These are phyloP conservation scores for Telmatochromis sp. DNA, from an alignment of 2,113 vertebrate genomes.

Conservation along the genomic window DNA sequence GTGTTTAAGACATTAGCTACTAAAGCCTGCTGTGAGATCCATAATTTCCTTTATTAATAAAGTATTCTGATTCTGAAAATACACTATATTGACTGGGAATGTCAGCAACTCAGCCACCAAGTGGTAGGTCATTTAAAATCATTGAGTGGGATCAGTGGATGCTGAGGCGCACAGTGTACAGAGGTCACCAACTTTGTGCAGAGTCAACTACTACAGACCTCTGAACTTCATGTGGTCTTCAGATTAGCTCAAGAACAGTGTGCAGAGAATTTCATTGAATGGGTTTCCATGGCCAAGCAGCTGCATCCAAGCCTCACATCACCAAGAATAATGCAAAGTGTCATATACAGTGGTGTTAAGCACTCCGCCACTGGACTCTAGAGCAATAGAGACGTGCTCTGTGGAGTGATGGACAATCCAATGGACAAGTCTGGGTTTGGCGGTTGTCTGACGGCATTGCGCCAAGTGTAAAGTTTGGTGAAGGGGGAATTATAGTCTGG, in stretches of 20 bases:
- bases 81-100: background rate
- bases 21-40: background rate
- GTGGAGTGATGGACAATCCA: background rate
- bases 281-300: background rate
- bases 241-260: background rate
- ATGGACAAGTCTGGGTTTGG: background rate
- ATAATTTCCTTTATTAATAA: background rate
- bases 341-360: background rate
- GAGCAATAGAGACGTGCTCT: background rate
- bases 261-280: background rate
- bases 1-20: background rate
- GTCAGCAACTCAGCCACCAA: background rate
- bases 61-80: background rate
- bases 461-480: background rate
- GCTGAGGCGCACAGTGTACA: background rate
- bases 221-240: background rate
- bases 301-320: background rate
- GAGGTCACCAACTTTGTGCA: background rate
- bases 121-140: background rate
- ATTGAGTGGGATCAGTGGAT: background rate
- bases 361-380: background rate
- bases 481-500: background rate
- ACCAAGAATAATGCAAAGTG: background rate
- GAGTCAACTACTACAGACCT: background rate
- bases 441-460: background rate